Evolutionary conservation across 53 echinoderm and acorn worm species (phyloP).

Genomic region (Mesocentrotus franciscanus): DNA sequence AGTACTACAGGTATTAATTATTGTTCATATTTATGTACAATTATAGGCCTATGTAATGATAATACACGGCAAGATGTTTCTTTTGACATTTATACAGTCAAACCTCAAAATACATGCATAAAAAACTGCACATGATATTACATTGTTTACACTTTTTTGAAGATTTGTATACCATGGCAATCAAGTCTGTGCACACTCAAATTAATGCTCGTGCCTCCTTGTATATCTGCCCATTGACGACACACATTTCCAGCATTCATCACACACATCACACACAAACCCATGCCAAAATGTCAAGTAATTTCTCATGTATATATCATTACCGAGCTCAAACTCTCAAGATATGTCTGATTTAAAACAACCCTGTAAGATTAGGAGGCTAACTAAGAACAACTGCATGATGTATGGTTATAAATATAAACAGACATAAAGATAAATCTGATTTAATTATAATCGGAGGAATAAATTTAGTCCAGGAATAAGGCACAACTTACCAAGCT

Average conservation of each 20-base stretch:
- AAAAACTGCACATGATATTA: too few species aligned
- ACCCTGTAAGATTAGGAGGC: background rate
- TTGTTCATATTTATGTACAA: too few species aligned
- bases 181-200: too few species aligned
- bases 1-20: too few species aligned
- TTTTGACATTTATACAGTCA: too few species aligned
- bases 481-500: constrained; percentile 49
- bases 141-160: too few species aligned
- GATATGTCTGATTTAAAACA: background rate
- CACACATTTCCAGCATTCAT: background rate
- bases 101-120: too few species aligned
- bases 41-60: too few species aligned
- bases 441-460: constrained; percentile 65
- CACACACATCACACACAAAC: constrained; percentile 32
- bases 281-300: constrained; percentile 44
- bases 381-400: background rate
- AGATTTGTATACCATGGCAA: too few species aligned
- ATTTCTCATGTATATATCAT: constrained; percentile 1
- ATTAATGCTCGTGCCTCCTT: too few species aligned
- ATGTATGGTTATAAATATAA: constrained; percentile 1
- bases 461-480: constrained; percentile 68
- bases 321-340: background rate
- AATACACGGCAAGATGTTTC: too few species aligned
- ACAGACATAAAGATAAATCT: constrained; percentile 65
- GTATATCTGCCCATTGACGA: too few species aligned